Evolutionary conservation across 2,797 vertebrate species (phyloP).

Genomic region (Sebastes iracundus): DNA sequence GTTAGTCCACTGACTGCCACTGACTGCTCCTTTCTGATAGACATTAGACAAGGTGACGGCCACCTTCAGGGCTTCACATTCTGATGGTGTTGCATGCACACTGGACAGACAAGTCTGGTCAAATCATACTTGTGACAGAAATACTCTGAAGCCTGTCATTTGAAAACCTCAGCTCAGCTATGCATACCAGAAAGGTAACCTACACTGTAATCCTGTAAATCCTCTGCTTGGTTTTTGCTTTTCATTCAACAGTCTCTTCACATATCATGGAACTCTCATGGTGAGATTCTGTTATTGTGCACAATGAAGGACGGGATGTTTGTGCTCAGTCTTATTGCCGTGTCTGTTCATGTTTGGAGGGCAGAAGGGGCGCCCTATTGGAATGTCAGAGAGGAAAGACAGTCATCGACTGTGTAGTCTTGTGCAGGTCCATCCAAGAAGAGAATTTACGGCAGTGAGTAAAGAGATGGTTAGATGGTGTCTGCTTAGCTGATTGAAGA

Average conservation of each 20-base stretch:
- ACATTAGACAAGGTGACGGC: background rate
- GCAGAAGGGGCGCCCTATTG: background rate
- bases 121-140: conserved; percentile 46
- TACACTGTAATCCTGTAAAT: background rate
- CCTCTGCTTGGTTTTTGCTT: background rate
- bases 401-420: background rate
- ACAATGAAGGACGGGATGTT: conserved; percentile 19
- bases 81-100: conserved; percentile 19
- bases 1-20: background rate
- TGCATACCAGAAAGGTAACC: conserved; percentile 49
- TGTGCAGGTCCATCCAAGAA: background rate
- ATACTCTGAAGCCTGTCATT: conserved; percentile 48
- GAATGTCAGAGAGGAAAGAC: conserved; percentile 31
- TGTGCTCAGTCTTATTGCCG: background rate
- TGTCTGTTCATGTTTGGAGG: conserved; percentile 38
- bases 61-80: conserved; percentile 1
- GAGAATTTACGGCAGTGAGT: conserved; percentile 33
- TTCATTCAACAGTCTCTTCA: conserved; percentile 1
- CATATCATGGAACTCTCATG: background rate
- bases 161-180: conserved; percentile 47
- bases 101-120: conserved; percentile 39
- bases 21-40: background rate
- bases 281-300: background rate
- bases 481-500: conserved; percentile 42
- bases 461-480: conserved; percentile 16